Evolutionary conservation across 2,797 vertebrate species (phyloP).

Genomic region (Acestrorhynchus altus): DNA sequence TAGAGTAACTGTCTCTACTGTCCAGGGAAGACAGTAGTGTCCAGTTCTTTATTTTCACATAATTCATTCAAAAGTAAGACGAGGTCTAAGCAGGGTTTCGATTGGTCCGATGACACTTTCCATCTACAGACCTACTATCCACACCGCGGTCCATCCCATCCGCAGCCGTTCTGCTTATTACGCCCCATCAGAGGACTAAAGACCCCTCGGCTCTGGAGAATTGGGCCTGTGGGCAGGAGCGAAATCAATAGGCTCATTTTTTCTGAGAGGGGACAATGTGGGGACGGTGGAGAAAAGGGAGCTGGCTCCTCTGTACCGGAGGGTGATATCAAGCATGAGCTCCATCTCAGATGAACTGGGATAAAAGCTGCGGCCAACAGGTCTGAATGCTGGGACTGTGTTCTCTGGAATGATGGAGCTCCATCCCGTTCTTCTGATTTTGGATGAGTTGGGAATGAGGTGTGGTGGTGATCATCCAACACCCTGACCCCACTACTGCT

Average conservation of each 20-base stretch:
- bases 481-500: too few relatives aligned
- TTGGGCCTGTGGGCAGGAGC: conserved; percentile 60
- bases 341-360: background rate
- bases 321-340: background rate
- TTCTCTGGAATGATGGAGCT: too few relatives aligned
- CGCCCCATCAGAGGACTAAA: conserved; percentile 54
- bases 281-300: background rate
- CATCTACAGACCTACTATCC: background rate
- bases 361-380: too few relatives aligned
- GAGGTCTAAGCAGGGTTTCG: too few relatives aligned
- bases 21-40: too few relatives aligned
- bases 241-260: conserved; percentile 71
- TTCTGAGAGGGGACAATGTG: conserved; percentile 14
- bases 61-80: conserved; percentile 5
- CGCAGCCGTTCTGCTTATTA: conserved; percentile 47
- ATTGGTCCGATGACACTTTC: conserved; percentile 1
- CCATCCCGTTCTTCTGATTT: too few relatives aligned
- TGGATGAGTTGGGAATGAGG: too few relatives aligned
- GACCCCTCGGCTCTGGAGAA: conserved; percentile 63
- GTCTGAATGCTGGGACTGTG: too few relatives aligned
- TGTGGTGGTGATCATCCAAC: too few relatives aligned
- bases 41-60: conserved; percentile 2
- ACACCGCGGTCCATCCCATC: background rate
- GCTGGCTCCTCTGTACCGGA: background rate
- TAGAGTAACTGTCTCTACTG: background rate